A percentile compares a stretch with the other conserved stretches of the same genome.
phyloP scores from a whole-genome alignment of 2,797 vertebrate species.

The Macropus fuliginosus region DNA sequence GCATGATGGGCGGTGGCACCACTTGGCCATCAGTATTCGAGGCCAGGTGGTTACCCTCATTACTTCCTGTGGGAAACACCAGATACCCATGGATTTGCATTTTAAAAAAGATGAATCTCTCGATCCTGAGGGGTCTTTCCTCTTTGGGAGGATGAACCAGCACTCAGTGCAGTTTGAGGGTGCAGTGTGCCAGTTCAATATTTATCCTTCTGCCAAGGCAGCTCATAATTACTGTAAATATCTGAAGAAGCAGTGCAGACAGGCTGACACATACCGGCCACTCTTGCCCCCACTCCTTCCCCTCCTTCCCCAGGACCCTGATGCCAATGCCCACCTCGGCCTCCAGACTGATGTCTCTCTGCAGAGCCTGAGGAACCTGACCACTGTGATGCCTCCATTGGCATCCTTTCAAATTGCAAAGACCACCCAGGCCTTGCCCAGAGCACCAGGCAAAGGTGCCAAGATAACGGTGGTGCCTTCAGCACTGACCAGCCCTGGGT shows the following conservation, averaged over 20 bases:
- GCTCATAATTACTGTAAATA: conserved; percentile 98
- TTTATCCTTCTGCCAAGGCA: conserved; percentile 95
- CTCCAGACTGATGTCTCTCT: conserved; percentile 70
- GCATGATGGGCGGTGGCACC: conserved; percentile 96
- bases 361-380: conserved; percentile 84
- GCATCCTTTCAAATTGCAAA: conserved; percentile 31
- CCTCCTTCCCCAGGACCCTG: conserved; percentile 85
- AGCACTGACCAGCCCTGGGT: not conserved
- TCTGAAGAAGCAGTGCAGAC: conserved; percentile 97
- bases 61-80: conserved; percentile 93
- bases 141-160: conserved; percentile 94
- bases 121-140: conserved; percentile 93
- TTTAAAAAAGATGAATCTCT: conserved; percentile 89
- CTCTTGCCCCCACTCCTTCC: conserved; percentile 88
- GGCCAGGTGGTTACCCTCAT: conserved; percentile 90
- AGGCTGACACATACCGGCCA: conserved; percentile 91
- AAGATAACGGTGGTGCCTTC: conserved; percentile 4
- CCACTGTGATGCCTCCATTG: conserved; percentile 65
- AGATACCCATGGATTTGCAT: conserved; percentile 88
- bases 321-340: conserved; percentile 69
- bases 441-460: conserved; percentile 71
- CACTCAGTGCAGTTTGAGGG: conserved; percentile 95
- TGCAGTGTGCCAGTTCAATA: conserved; percentile 97
- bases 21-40: conserved; percentile 91
- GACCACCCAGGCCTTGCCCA: not conserved